Evolutionary conservation across 2,113 vertebrate species (phyloP).

Genomic region (Pheucticus melanocephalus): DNA sequence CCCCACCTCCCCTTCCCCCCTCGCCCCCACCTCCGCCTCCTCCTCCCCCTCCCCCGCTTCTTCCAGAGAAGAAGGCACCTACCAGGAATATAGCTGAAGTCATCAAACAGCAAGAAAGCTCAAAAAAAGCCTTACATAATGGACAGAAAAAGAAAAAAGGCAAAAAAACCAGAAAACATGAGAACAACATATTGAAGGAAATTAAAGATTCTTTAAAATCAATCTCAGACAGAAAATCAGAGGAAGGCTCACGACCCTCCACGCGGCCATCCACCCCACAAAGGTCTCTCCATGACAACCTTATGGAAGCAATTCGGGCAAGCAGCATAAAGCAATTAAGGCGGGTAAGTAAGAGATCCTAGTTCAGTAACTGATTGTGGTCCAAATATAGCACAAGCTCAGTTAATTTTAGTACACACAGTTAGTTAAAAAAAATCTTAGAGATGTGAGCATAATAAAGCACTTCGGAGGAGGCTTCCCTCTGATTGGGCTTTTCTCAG

Average conservation of each 20-base stretch:
- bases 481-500: background rate
- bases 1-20: conserved; percentile 53
- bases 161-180: conserved; percentile 82
- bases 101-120: conserved; percentile 87
- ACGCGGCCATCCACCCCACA: conserved; percentile 88
- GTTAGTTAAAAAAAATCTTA: background rate
- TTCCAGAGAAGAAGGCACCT: conserved; percentile 79
- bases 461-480: background rate
- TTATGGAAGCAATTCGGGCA: conserved; percentile 91
- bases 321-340: conserved; percentile 82
- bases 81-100: conserved; percentile 92
- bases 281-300: conserved; percentile 87
- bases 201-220: conserved; percentile 90
- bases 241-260: conserved; percentile 80
- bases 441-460: background rate
- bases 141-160: conserved; percentile 82
- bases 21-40: conserved; percentile 18
- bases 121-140: conserved; percentile 71
- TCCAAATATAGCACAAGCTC: background rate
- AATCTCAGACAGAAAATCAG: conserved; percentile 79
- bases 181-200: conserved; percentile 86
- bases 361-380: background rate
- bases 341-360: conserved; percentile 75
- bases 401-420: background rate
- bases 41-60: conserved; percentile 49